Conservation (phyloP, 2,888 invertebrate species). For the Scelioninae gen. 2 region DNA sequence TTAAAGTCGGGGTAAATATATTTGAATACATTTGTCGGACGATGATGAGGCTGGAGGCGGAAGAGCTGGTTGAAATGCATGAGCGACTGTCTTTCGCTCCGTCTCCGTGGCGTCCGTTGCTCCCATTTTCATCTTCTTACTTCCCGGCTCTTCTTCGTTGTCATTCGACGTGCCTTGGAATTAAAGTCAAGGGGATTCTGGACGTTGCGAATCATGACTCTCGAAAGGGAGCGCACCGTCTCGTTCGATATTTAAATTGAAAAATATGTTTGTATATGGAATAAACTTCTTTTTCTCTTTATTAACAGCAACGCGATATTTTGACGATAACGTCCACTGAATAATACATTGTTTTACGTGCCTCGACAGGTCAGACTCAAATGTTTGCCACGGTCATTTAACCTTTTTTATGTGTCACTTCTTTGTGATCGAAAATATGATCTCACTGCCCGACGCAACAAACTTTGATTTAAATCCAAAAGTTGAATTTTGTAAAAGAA, state of each 20-base stretch:
- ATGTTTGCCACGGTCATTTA: slow-evolving; percentile 35
- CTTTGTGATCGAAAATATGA: slow-evolving; percentile 39
- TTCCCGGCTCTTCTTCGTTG: slow-evolving; percentile 35
- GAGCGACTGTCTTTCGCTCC: slow-evolving; percentile 61
- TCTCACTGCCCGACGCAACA: slow-evolving; percentile 4
- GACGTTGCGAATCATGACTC: slow-evolving; percentile 10
- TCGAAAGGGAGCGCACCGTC: no score
- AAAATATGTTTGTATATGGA: not conserved
- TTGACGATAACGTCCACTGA: slow-evolving; percentile 5
- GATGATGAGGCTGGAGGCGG: slow-evolving; percentile 60
- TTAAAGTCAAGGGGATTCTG: slow-evolving; percentile 24
- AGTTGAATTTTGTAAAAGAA: slow-evolving; percentile 12
- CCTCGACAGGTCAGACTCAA: slow-evolving; percentile 22
- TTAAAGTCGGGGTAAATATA: slow-evolving; percentile 66
- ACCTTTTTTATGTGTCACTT: slow-evolving; percentile 42
- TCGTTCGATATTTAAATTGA: no score
- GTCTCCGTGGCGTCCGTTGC: slow-evolving; percentile 47
- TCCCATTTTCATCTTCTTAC: slow-evolving; percentile 47
- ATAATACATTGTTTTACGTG: slow-evolving; percentile 28
- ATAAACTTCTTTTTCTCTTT: slow-evolving; percentile 2
- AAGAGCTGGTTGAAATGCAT: slow-evolving; percentile 63
- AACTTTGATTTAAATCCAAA: slow-evolving; percentile 26
- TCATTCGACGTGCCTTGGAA: slow-evolving; percentile 42
- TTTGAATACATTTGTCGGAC: slow-evolving; percentile 67
- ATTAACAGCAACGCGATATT: slow-evolving; percentile 21